Base-by-base conservation (phyloP, 2,113 vertebrate genomes). In the Triplophysa tibetana region DNA sequence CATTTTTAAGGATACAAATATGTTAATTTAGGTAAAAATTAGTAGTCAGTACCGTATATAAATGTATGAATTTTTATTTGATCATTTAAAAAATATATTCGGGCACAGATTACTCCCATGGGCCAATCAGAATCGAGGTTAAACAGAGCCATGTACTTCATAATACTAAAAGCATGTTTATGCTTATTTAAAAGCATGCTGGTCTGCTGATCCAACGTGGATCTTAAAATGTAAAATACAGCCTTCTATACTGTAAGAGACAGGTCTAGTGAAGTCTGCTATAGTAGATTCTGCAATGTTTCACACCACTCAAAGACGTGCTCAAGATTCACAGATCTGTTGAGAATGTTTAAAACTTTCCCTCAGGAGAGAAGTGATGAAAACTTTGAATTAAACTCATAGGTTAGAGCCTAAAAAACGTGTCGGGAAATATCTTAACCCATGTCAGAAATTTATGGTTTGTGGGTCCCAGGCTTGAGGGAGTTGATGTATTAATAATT, bases 311-410 rank as follows among this genome's bases (percentile, higher is more conserved):
- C 33, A 72, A 72, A n/a, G 50, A 24, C 16, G 8, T 24, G 23
- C 19, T 12, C 26, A 70, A 33, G 17, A 70, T 72, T 38, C 19
- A 33, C 17, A 56, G 50, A 52, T 70, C 68, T 52, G 68, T 8
- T 21, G 23, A 70, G 12, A 75, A 13, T 45, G 63, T 48, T 13
- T 23, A 12, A 50, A 75, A 50, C 33, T 48, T 2, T 84, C 84
- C 41, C 56, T 10, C 17, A 24, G 12, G 26, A 16, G 67, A 62
- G 43, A 72, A n/a, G 14, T 23, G 4, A 79, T 72, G 77, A 79
- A 72, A 79, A 72, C 77, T 72, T 80, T 29, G 52, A 72, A 43
- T 52, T 91, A 88, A 87, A 73, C 61, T 64, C 62, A 16, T 77
- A 60, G 26, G 66, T 66, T 70, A 74, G 17, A 13, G 45, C n/a